These are phyloP conservation scores for Dromius quadrimaculatus DNA, from an alignment of 2,888 invertebrate species.

Conservation along the genomic window DNA sequence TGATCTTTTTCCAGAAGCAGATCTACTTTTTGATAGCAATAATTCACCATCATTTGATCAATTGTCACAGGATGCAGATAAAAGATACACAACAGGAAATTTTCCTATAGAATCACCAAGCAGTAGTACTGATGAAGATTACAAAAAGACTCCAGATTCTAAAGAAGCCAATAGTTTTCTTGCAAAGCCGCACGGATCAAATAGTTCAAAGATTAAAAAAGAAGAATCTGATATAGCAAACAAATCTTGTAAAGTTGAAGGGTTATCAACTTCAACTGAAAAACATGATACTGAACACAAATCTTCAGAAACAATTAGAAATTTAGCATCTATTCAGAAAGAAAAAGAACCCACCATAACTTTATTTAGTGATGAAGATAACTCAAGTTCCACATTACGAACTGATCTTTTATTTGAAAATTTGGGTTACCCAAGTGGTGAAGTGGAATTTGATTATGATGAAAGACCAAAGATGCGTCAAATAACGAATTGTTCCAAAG, in stretches of 20 bases:
- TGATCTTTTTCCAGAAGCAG: constrained; percentile 83
- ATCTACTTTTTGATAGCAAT: constrained; percentile 78
- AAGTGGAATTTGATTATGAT: constrained; percentile 59
- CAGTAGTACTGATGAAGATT: constrained; percentile 41
- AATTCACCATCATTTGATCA: constrained; percentile 77
- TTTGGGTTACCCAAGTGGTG: constrained; percentile 62
- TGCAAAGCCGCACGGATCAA: constrained; percentile 43
- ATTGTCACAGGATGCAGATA: constrained; percentile 65
- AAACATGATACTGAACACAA: constrained; percentile 58
- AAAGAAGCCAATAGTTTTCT: constrained; percentile 28
- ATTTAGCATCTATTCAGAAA: constrained; percentile 54
- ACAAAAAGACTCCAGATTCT: constrained; percentile 2
- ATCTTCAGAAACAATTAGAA: constrained; percentile 54
- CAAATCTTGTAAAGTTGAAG: constrained; percentile 54
- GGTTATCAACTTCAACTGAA: constrained; percentile 51
- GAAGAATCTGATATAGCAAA: constrained; percentile 4
- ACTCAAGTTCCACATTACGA: constrained; percentile 62
- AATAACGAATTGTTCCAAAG: constrained; percentile 59
- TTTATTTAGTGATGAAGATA: constrained; percentile 63
- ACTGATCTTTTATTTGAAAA: constrained; percentile 65
- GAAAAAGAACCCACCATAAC: constrained; percentile 59
- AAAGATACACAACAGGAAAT: constrained; percentile 29
- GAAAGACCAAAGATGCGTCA: constrained; percentile 60
- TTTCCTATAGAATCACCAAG: constrained; percentile 43
- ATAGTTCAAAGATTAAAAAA: constrained; percentile 19